Conservation (phyloP, 2,888 invertebrate species). For the Didymodactylos carnosus region DNA sequence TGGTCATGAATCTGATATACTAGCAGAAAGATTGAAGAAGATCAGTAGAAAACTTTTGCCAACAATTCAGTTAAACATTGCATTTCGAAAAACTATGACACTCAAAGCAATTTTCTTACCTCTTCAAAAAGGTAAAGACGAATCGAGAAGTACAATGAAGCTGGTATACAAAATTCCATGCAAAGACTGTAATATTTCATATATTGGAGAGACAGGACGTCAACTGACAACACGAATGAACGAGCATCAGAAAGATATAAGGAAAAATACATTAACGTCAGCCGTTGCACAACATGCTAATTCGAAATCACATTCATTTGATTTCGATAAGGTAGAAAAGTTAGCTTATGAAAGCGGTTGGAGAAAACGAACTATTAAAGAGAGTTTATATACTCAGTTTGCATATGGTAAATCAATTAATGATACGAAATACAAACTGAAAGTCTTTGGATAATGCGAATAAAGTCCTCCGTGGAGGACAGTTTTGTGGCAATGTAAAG, state of each 20-base stretch:
- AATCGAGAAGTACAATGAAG: not conserved
- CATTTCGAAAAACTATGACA: not conserved
- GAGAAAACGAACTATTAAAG: too few relatives aligned
- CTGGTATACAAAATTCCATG: not conserved
- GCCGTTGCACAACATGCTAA: not conserved
- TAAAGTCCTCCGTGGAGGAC: too few relatives aligned
- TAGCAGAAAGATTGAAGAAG: not conserved
- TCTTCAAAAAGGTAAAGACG: not conserved
- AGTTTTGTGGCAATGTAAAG: too few relatives aligned
- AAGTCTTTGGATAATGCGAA: too few relatives aligned
- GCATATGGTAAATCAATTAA: too few relatives aligned
- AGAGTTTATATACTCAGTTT: too few relatives aligned
- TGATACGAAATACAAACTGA: too few relatives aligned
- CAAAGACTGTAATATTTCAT: not conserved
- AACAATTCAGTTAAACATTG: not conserved
- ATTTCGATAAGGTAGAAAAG: not conserved
- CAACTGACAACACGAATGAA: not conserved
- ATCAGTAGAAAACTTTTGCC: not conserved
- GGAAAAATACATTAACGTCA: not conserved
- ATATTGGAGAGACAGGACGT: not conserved
- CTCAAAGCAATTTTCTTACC: not conserved
- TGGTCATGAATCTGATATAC: not conserved
- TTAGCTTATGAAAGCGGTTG: too few relatives aligned
- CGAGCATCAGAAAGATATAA: not conserved
- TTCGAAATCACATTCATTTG: not conserved